Percentiles rank a stretch among this genome's conserved stretches.
phyloP scores from a whole-genome alignment of 2,797 vertebrate species.

The Kryptopterus vitreolus region DNA sequence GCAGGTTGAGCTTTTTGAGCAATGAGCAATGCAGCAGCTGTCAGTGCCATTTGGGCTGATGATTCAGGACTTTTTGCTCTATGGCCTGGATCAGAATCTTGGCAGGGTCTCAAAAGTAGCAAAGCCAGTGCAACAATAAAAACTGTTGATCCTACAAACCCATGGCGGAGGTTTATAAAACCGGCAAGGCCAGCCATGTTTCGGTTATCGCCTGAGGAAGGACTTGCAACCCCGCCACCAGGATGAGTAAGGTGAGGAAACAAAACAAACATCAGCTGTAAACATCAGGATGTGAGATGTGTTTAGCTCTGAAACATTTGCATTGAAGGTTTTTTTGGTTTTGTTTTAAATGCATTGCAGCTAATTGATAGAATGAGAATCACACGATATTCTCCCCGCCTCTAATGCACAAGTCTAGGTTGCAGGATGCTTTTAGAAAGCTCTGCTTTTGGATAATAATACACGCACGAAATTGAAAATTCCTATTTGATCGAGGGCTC shows the following conservation, averaged over 20 bases:
- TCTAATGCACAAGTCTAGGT: background rate
- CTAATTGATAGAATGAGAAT: background rate
- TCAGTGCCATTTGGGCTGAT: constrained; percentile 56
- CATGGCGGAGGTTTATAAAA: constrained; percentile 60
- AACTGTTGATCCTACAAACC: constrained; percentile 51
- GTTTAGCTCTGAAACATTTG: background rate
- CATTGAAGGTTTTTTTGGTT: no score
- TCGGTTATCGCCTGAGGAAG: constrained; percentile 34
- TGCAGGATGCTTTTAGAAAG: background rate
- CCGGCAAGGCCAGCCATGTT: constrained; percentile 18
- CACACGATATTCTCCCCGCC: background rate
- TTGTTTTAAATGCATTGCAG: background rate
- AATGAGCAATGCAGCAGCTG: constrained; percentile 53
- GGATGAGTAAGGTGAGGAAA: constrained; percentile 53
- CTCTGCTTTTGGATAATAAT: background rate
- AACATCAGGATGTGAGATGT: background rate
- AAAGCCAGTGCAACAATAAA: constrained; percentile 62
- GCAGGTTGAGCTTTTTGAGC: no score
- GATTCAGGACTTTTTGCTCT: constrained; percentile 66
- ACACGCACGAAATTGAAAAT: background rate
- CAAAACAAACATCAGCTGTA: background rate
- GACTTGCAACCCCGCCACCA: constrained; percentile 22
- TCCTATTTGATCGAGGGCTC: background rate
- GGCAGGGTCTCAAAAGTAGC: constrained; percentile 56
- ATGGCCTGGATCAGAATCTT: constrained; percentile 61